Base-by-base conservation (phyloP, 2,888 invertebrate species). In the Anthoptus insignis region DNA sequence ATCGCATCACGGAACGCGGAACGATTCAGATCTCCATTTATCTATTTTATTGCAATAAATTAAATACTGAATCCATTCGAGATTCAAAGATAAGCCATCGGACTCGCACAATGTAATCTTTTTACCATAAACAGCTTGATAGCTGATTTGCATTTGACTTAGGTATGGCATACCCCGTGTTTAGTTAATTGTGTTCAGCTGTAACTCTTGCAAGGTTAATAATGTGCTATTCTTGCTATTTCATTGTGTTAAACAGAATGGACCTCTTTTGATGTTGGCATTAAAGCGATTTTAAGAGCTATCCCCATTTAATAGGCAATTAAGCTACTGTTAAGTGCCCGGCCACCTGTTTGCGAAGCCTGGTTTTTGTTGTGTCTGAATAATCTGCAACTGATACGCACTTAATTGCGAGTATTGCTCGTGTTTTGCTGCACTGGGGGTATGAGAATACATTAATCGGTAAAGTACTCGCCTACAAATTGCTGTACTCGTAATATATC, bases 1-100 rank as follows among this genome's bases (percentile, higher is more conserved):
- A 65, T 64, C 58, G 64, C 69, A 78, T 72, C 77, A 81, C 81
- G 85, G 89, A 89, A 91, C 89, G 90, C 91, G 91, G 91, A 91
- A 88, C 83, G 86, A 79, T 64, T 56, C 78, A 80, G 81, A 81
- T 82, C 73, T 78, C 83, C 82, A 87, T 90, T 87, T 91, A 89
- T 89, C 89, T 89, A 84, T 86, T 89, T 87, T 89, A 90, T 90
- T 88, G 86, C 91, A 83, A 91, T 91, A 91, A 91, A 89, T 91
- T 91, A 90, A 88, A 90, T 82, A 80, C 80, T 84, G 83, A 82
- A 83, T 82, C 86, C 84, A 85, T 87, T 88, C 80, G 76, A 87
- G 88, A 91, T 91, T 79, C 77, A 73, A 76, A 88, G 90, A 91
- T 92, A 93, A 87, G 84, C 83, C 84, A 86, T 86, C 82, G 81